phyloP scores from a whole-genome alignment of 2,888 invertebrate genomes.

The Platycheirus albimanus region DNA sequence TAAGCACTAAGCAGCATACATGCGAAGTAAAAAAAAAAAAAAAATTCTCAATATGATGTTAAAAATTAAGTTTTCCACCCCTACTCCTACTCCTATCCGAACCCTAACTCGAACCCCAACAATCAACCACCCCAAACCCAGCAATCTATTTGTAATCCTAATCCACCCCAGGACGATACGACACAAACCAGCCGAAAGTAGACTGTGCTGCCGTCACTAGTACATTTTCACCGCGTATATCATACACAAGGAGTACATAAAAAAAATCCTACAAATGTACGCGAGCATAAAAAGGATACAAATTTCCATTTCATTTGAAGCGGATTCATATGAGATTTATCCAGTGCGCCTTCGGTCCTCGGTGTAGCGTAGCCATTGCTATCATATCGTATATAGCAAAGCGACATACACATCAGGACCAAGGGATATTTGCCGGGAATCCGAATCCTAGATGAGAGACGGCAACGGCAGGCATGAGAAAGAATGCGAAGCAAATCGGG shows the following conservation, averaged over 20 bases:
- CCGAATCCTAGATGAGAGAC: slow-evolving; percentile 64
- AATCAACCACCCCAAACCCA: no score
- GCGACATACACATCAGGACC: slow-evolving; percentile 35
- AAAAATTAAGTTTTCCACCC: slow-evolving; percentile 68
- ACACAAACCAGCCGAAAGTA: slow-evolving; percentile 47
- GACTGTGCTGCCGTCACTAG: slow-evolving; percentile 65
- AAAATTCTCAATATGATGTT: slow-evolving; percentile 68
- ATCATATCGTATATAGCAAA: slow-evolving; percentile 41
- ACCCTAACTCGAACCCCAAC: no score
- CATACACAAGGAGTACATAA: slow-evolving; percentile 66
- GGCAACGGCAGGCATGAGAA: slow-evolving; percentile 52
- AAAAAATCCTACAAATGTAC: slow-evolving; percentile 70
- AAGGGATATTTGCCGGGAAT: slow-evolving; percentile 43
- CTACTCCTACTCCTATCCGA: slow-evolving; percentile 15
- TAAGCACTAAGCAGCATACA: slow-evolving; percentile 48
- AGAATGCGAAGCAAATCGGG: slow-evolving; percentile 73
- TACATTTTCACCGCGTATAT: slow-evolving; percentile 72
- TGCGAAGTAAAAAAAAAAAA: slow-evolving; percentile 3
- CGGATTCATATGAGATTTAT: slow-evolving; percentile 73
- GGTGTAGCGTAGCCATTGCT: slow-evolving; percentile 41
- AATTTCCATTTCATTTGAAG: slow-evolving; percentile 74
- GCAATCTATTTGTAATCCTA: slow-evolving; percentile 70
- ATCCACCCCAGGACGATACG: slow-evolving; percentile 68
- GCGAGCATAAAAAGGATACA: slow-evolving; percentile 72
- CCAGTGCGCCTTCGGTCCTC: slow-evolving; percentile 48